Percentiles rank a stretch among this genome's conserved stretches.
Evolutionary conservation across 37 sponge, comb jelly and placozoan genomes (phyloP).

Genomic region (Axinella damicornis): DNA sequence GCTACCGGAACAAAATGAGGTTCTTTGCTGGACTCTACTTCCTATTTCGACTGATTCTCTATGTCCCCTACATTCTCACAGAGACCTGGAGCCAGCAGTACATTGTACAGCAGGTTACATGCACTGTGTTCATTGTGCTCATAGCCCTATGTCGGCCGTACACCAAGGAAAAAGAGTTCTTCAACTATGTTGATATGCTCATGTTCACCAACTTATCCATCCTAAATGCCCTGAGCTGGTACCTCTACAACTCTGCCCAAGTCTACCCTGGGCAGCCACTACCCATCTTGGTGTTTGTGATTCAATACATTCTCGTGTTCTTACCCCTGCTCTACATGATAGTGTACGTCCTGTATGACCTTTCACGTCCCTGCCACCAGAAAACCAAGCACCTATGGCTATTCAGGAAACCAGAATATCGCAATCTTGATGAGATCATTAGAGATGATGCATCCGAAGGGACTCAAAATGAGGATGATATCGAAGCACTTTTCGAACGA

Average conservation of each 20-base stretch:
- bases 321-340: constrained; percentile 49
- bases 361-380: too few species aligned
- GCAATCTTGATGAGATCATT: neutral
- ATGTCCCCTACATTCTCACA: neutral
- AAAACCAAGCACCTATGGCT: too few species aligned
- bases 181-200: constrained; percentile 53
- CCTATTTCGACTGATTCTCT: constrained; percentile 42
- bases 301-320: constrained; percentile 40
- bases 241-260: constrained; percentile 12
- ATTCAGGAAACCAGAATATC: too few species aligned
- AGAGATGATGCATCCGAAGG: neutral
- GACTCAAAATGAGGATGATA: neutral
- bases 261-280: neutral
- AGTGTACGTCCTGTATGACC: constrained; percentile 34
- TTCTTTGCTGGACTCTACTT: too few species aligned
- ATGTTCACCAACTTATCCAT: constrained; percentile 57
- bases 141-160: constrained; percentile 52
- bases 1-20: too few species aligned
- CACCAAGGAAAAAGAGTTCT: neutral
- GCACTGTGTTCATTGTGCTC: neutral
- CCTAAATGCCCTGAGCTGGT: constrained; percentile 41
- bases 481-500: constrained; percentile 1
- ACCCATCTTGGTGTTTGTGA: neutral
- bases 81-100: constrained; percentile 35
- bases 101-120: constrained; percentile 14